phyloP scores from a whole-genome alignment of 2,113 vertebrate genomes.

The Halichoerus grypus region DNA sequence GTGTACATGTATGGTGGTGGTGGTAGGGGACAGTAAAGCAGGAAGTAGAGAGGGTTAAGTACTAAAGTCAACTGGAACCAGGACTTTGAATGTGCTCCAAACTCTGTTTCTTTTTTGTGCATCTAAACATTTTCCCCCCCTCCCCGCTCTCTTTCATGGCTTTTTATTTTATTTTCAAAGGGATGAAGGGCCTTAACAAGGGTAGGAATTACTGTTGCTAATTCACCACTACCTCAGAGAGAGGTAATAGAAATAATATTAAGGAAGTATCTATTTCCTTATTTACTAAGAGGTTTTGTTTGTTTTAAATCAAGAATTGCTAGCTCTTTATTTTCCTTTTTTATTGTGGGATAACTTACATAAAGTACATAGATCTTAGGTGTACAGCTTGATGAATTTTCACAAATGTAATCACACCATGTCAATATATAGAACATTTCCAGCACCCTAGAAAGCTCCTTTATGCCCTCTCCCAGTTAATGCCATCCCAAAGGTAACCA shows the following conservation, averaged over 20 bases:
- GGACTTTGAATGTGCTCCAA: constrained; percentile 7
- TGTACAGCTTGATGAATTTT: neutral
- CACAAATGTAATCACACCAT: neutral
- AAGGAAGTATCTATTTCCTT: constrained; percentile 4
- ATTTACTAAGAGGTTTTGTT: neutral
- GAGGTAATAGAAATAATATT: constrained; percentile 33
- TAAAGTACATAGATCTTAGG: neutral
- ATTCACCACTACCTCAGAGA: constrained; percentile 7
- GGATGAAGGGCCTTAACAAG: neutral
- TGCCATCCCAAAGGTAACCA: neutral
- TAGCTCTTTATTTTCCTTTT: constrained; percentile 24
- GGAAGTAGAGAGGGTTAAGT: neutral
- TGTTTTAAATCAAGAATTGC: constrained; percentile 13
- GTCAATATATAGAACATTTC: constrained; percentile 51
- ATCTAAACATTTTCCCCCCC: neutral
- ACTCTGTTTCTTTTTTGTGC: neutral
- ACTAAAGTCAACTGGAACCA: neutral
- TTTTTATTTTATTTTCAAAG: constrained; percentile 5
- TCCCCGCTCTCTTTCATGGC: neutral
- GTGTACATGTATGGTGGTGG: neutral
- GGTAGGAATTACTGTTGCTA: neutral
- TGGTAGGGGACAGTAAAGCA: neutral
- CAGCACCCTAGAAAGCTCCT: neutral
- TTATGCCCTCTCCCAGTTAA: neutral
- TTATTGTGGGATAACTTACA: neutral